Percentiles rank a stretch among this genome's conserved stretches.
Evolutionary conservation across 2,113 vertebrate genomes (phyloP).

Genomic region (Todiramphus chloris): DNA sequence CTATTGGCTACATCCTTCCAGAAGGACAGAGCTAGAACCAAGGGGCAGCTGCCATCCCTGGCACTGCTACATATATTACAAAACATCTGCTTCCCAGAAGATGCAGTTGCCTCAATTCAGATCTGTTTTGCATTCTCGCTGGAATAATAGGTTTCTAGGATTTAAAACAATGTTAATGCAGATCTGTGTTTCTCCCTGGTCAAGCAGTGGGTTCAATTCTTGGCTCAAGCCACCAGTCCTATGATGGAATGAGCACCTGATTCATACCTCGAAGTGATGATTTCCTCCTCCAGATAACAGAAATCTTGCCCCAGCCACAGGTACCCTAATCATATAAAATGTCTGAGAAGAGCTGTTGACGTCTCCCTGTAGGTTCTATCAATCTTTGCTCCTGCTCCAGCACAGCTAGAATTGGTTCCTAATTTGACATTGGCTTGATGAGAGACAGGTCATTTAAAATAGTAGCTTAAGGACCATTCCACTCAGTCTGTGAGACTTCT

Average conservation of each 20-base stretch:
- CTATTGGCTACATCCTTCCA: not conserved
- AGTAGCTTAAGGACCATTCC: not conserved
- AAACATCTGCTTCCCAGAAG: not conserved
- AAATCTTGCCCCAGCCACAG: not conserved
- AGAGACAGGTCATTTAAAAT: not conserved
- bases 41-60: not conserved
- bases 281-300: not conserved
- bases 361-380: not conserved
- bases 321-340: not conserved
- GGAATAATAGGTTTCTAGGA: not conserved
- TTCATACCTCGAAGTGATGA: not conserved
- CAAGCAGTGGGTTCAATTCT: not conserved
- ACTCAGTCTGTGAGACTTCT: not conserved
- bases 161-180: not conserved
- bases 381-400: not conserved
- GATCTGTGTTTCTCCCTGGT: not conserved
- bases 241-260: not conserved
- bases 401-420: not conserved
- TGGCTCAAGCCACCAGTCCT: not conserved
- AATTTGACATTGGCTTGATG: not conserved
- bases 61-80: not conserved
- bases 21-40: not conserved
- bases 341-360: not conserved
- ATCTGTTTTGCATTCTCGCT: not conserved
- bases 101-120: not conserved